Conservation (phyloP, 2,113 vertebrate species). For the Capreolus pygargus region DNA sequence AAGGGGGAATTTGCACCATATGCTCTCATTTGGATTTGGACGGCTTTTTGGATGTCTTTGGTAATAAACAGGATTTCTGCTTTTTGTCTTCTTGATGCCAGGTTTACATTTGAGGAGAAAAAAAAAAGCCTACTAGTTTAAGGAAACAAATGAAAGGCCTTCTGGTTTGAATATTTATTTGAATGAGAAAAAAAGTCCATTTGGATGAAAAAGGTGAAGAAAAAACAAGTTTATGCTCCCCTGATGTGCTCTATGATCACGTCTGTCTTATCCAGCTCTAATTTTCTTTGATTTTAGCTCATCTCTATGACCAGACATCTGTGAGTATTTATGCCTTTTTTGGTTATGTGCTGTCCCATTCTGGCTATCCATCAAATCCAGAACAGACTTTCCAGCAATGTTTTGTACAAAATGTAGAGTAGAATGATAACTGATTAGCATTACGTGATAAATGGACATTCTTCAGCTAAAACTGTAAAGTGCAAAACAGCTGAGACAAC, state of each 20-base stretch:
- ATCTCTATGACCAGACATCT: slow-evolving; percentile 74
- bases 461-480: slow-evolving; percentile 73
- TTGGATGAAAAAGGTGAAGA: slow-evolving; percentile 67
- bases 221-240: slow-evolving; percentile 55
- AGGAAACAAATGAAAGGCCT: slow-evolving; percentile 65
- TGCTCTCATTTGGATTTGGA: slow-evolving; percentile 61
- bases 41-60: slow-evolving; percentile 57
- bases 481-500: slow-evolving; percentile 74
- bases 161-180: slow-evolving; percentile 71
- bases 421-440: slow-evolving; percentile 79
- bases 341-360: slow-evolving; percentile 68
- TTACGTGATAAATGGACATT: slow-evolving; percentile 76
- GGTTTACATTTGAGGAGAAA: slow-evolving; percentile 54
- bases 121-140: slow-evolving; percentile 3
- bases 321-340: slow-evolving; percentile 78
- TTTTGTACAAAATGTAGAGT: slow-evolving; percentile 71
- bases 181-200: slow-evolving; percentile 48
- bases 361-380: slow-evolving; percentile 75
- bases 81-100: slow-evolving; percentile 66
- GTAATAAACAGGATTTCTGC: slow-evolving; percentile 73
- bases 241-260: slow-evolving; percentile 55
- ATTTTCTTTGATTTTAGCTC: slow-evolving; percentile 75
- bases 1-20: slow-evolving; percentile 37
- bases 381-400: slow-evolving; percentile 70
- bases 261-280: slow-evolving; percentile 60